phyloP scores from a whole-genome alignment of 2,113 vertebrate species.

The Tautogolabrus adspersus region DNA sequence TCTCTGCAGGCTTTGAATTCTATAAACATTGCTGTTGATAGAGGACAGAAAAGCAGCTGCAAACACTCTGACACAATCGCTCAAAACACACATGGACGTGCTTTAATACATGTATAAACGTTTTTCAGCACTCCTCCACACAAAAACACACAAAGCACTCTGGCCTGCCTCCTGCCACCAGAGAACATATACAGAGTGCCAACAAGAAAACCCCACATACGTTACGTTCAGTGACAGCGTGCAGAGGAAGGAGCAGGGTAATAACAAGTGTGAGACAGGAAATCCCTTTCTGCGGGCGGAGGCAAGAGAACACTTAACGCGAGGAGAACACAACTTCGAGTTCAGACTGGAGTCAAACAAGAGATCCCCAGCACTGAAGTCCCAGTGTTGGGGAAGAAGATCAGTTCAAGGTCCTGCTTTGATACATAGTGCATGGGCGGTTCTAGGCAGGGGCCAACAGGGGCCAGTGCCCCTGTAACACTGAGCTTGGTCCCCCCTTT shows the following conservation, averaged over 20 bases:
- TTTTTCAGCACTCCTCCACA: background rate
- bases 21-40: background rate
- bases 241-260: conserved; percentile 55
- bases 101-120: background rate
- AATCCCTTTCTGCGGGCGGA: conserved; percentile 66
- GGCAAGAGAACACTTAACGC: conserved; percentile 38
- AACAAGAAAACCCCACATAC: conserved; percentile 9
- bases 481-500: too few relatives aligned
- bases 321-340: background rate
- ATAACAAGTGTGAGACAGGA: conserved; percentile 71
- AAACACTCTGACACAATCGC: conserved; percentile 1
- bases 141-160: background rate
- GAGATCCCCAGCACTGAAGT: background rate
- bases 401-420: background rate
- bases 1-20: background rate
- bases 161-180: background rate
- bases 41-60: conserved; percentile 21
- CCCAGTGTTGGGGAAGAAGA: too few relatives aligned
- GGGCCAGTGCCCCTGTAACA: too few relatives aligned
- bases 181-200: background rate
- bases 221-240: conserved; percentile 37
- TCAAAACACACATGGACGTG: background rate
- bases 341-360: background rate
- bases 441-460: too few relatives aligned
- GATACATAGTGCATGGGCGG: too few relatives aligned